A percentile compares a stretch with the other conserved stretches of the same genome.
Conservation (phyloP, 1,140 invertebrate species). For the Nymphalis io region DNA sequence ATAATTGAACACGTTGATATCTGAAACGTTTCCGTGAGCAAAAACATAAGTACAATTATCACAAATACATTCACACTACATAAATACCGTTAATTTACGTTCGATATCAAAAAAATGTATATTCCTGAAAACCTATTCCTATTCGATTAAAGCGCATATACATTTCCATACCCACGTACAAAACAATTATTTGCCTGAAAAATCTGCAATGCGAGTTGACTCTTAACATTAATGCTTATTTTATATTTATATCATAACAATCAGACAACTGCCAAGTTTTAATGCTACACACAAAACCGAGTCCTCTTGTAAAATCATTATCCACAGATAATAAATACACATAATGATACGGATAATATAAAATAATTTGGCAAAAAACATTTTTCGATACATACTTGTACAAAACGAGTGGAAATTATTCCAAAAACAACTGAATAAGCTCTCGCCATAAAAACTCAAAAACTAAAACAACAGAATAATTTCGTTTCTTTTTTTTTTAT, state of each 20-base stretch:
- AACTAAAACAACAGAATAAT: conserved; percentile 30
- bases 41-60: conserved; percentile 72
- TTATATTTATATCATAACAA: background rate
- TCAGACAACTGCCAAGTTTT: background rate
- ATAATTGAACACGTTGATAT: conserved; percentile 14
- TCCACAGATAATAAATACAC: conserved; percentile 21
- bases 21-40: conserved; percentile 47
- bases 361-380: conserved; percentile 16
- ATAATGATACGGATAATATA: conserved; percentile 17
- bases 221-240: background rate
- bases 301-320: conserved; percentile 9
- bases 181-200: background rate
- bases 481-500: conserved; percentile 24
- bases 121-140: too few species aligned
- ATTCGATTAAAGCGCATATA: too few species aligned
- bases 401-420: conserved; percentile 10
- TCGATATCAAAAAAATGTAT: too few species aligned
- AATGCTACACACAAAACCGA: background rate
- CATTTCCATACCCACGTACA: background rate
- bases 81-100: conserved; percentile 7
- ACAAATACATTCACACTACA: conserved; percentile 51
- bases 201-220: background rate
- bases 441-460: conserved; percentile 30
- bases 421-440: conserved; percentile 29
- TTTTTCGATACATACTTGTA: conserved; percentile 1